These are phyloP conservation scores for Bradynema listronoti DNA, from an alignment of 1,140 invertebrate species.

Conservation along the genomic window DNA sequence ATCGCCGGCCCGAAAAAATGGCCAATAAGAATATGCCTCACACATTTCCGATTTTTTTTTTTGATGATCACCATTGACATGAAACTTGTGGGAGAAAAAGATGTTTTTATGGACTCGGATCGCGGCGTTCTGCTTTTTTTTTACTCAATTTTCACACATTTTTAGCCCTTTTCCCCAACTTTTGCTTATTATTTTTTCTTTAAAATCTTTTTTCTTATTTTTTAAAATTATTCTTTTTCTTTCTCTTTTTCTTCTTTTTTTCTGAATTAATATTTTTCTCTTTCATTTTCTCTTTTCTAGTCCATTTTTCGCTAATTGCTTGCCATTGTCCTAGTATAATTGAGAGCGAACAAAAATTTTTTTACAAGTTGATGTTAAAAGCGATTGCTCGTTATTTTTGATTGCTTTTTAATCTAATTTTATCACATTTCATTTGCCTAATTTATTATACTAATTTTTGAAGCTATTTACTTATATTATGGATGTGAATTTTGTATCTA, in stretches of 20 bases:
- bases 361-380: not conserved
- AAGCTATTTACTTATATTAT: not conserved
- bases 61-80: not conserved
- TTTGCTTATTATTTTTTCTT: not conserved
- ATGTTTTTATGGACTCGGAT: not conserved
- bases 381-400: not conserved
- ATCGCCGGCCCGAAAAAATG: too few relatives aligned
- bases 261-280: not conserved
- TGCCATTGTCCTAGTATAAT: not conserved
- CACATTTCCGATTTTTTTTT: too few relatives aligned
- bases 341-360: not conserved
- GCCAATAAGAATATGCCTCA: too few relatives aligned
- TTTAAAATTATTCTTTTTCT: not conserved
- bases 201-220: too few relatives aligned
- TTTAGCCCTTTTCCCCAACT: not conserved
- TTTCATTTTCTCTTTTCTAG: not conserved
- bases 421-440: not conserved
- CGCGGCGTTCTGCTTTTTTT: not conserved
- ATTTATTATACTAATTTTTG: not conserved
- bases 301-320: not conserved
- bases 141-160: not conserved
- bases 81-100: not conserved
- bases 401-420: not conserved
- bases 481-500: not conserved
- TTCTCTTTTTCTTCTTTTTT: not conserved